Base-by-base conservation (phyloP, 2,113 vertebrate genomes). In the Ramphastos sulfuratus region DNA sequence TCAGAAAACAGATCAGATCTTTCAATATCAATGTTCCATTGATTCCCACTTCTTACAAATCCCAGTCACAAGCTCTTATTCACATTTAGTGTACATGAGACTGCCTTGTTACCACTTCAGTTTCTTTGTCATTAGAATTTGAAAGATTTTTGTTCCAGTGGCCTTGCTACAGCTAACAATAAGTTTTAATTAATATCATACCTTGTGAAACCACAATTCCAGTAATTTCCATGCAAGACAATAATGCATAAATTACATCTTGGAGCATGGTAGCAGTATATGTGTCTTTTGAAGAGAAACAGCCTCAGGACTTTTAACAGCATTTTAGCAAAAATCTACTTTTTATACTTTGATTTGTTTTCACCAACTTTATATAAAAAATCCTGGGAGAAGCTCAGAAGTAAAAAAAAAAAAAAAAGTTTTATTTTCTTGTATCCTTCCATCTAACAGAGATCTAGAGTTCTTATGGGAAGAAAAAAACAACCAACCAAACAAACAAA, bases 171-270 rank as follows among this genome's bases (percentile, higher is more conserved):
- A 63, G 8, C 50, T 58, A 74, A 63, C 15, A 85, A 18, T 78
- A 39, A 81, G 24, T 33, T 93, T 90, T 88, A 93, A 83, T 87
- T 85, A 80, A 85, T 15, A 31, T 74, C 42, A 77, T 76, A 90
- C 12, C 18, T 90, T 63, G 80, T 15, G n/a, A 92, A 94, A 93
- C 55, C 55, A 80, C 46, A 92, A 59, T 83, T 88, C 25, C 39
- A 59, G 39, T 73, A n/a, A 92, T 93, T 93, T 93, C 24, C 30
- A 70, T 77, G 24, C 46, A 80, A 86, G 86, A 77, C 18, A 94
- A 71, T 88, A 94, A 85, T 30, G 55, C 39, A 74, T 78, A 90
- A 92, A 92, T 92, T 86, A 81, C 28, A 60, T 67, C 35, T 83
- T 81, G 52, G 15, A 64, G 16, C 7, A 74, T 66, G 24, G 72